Base-by-base conservation (phyloP, 1,140 invertebrate species). In the Papilio glaucus region DNA sequence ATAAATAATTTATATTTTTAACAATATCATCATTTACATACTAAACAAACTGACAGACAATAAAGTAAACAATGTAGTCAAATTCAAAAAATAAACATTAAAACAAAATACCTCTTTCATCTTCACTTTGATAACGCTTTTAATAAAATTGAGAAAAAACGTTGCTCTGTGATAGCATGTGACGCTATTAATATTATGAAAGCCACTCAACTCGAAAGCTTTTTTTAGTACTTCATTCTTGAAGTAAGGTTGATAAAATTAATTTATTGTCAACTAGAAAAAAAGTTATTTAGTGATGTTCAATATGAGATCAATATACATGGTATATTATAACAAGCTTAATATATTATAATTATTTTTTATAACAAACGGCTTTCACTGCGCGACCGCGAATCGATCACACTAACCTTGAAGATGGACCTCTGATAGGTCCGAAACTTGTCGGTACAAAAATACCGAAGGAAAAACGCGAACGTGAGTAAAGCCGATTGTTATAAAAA, bases 141-240 rank as follows among this genome's bases (percentile, higher is more conserved):
- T 49, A 49, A 49, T 9, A 49, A 49, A 49, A 49, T 49, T 49
- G 45, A 49, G 45, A 49, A 49, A 49, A 49, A 49, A 21, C n/a
- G 18, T 49, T 18, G 45, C 45, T 49, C 45, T 49, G 45, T 49
- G 15, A 49, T 49, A 49, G 45, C 45, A 21, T 49, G 45, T 18
- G 45, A 9, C 45, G 8, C 45, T 49, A 49, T 24, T 49, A 49
- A 49, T 49, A 49, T 49, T 49, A 49, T 49, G 45, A 49, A 49
- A 49, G 45, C 45, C 18, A 49, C 45, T 49, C 45, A 8, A 49
- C 45, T 49, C 18, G 15, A 21, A 18, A 49, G 18, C 8, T 9
- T 49, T 21, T 49, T 49, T 49, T 49, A 49, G 45, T 49, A 49
- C 45, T 49, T 49, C 45, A 24, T 49, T 49, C 18, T 49, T 49